Evolutionary conservation across 2,797 vertebrate genomes (phyloP), one percentile per base, ranked within the genome.

Genomic region (Gobio occitaniae): DNA sequence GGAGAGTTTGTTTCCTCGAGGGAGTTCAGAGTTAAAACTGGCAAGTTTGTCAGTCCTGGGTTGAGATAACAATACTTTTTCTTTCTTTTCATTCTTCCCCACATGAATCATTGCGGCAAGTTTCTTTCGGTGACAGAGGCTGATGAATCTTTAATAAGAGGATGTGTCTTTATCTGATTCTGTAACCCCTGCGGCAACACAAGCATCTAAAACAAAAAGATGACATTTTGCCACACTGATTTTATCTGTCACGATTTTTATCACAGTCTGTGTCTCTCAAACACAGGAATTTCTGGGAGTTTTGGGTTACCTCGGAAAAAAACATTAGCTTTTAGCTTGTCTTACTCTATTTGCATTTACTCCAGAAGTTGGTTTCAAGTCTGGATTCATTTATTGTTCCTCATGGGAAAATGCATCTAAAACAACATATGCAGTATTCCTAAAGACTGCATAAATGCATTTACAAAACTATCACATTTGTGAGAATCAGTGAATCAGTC

Each of bases 71-170:
- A 83, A 15, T 77, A 71, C 61, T 69, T 80, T 84, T 44, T 66
- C 54, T 36, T 76, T 65, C 25, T 65, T 65, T 61, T 75, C 17
- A 47, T 65, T 78, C 21, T 11, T n/a, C 21, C 63, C 54, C 15
- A 29, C 38, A 70, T 78, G 54, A 81, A 54, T 52, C 52, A 52
- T 80, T 48, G 52, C 19, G 15, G 11, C 50, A 77, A 79, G 61
- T 87, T 72, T 78, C 17, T 68, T 68, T 69, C 32, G 13, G 65
- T 47, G 44, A 84, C 75, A 80, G 76, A 21, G 19, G 78, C 71
- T 87, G 78, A 84, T 87, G 66, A 87, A 87, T 87, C 82, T 87
- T 84, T 87, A 70, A 81, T 84, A 68, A 56, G 78, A 36, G 71
- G 71, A 68, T 84, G 50, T 65, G 78, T 87, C 61, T 80, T 87